Percentiles rank a stretch among this genome's conserved stretches.
These are phyloP conservation scores for Amphilophus citrinellus DNA, from an alignment of 2,113 vertebrate genomes.

Conservation along the genomic window DNA sequence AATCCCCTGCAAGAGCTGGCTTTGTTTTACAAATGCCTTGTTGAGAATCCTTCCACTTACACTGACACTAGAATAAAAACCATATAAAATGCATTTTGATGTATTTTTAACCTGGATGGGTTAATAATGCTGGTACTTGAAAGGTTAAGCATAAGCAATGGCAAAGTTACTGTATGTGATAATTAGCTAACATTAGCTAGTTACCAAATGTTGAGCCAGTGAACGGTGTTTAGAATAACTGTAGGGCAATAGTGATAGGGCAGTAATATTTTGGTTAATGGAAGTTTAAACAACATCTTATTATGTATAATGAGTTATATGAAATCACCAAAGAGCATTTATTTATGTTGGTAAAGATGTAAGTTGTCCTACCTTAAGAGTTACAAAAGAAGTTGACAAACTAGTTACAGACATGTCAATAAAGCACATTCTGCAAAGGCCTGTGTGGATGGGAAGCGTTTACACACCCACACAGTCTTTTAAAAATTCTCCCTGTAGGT, in stretches of 20 bases:
- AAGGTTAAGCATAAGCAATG: not conserved
- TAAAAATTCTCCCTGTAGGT: constrained; percentile 4
- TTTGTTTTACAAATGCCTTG: not conserved
- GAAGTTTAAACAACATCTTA: not conserved
- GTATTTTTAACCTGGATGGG: not conserved
- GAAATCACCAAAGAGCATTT: not conserved
- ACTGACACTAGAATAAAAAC: not conserved
- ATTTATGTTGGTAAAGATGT: not conserved
- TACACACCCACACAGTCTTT: constrained; percentile 10
- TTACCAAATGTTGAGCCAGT: not conserved
- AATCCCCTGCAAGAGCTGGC: not conserved
- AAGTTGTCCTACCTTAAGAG: not conserved
- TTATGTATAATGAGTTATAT: not conserved
- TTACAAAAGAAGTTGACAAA: not conserved
- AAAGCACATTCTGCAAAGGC: not conserved
- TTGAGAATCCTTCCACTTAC: not conserved
- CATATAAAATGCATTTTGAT: not conserved
- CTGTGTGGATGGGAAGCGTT: not conserved
- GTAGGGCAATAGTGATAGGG: not conserved
- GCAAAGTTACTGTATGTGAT: not conserved
- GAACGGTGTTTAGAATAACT: not conserved
- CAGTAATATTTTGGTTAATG: not conserved
- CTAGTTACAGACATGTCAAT: not conserved
- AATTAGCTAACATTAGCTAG: not conserved
- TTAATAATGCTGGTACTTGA: not conserved